Base-by-base conservation (phyloP, 1,140 invertebrate species). In the Neodiprion pinetum region DNA sequence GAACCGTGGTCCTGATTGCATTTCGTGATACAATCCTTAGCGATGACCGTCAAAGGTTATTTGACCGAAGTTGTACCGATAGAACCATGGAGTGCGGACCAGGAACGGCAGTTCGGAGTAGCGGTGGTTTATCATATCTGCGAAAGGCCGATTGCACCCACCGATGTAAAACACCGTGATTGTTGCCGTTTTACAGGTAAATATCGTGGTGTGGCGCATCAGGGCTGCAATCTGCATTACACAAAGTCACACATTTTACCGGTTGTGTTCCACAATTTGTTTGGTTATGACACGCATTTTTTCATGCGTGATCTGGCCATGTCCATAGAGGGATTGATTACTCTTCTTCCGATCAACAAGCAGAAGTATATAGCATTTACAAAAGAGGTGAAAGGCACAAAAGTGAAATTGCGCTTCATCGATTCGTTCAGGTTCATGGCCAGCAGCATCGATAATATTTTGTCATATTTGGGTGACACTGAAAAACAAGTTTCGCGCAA, bases 1-100 rank as follows among this genome's bases (percentile, higher is more conserved):
- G 40, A 77, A 85, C 71, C 78, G 76, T 65, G 82, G 83, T 28
- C 3, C 73, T 67, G 75, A 85, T 78, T 82, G 83, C 75, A 77
- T 77, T 9, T 11, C 81, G 40, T 80, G 77, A 70, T 87, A 86
- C 80, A 76, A 83, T 68, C 65, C 77, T 70, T 23, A 8, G n/a
- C 3, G 68, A 74, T 71, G 8, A 21, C 14, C 48, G 53, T 71
- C 21, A 66, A 72, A 67, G 73, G 74, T 21, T 10, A 21, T 21
- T 21, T 21, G 17, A 21, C 17, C 17, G 17, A 21, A 21, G 17
- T 21, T 21, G 17, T 21, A 53, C 14, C 9, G 14, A 10, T 53
- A 1, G 71, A 74, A 17, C 10, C 48, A 28, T 66, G 66, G 11
- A 67, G 7, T 48, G 66, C 48, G 9, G 23, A 28, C 17, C 70